Evolutionary conservation across 2,797 vertebrate genomes (phyloP).

Genomic region (Crenichthys baileyi): DNA sequence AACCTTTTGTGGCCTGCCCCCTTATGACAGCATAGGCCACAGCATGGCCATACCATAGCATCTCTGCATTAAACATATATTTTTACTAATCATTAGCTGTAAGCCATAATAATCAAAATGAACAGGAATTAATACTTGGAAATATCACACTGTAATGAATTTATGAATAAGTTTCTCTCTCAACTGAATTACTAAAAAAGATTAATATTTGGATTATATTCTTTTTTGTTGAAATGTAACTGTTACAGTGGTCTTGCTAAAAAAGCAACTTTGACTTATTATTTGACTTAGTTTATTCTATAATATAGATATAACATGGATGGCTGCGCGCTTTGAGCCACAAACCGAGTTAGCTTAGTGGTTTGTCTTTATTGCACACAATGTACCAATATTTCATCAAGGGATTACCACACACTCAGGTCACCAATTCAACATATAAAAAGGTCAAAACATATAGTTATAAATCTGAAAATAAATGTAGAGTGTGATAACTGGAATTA

Average conservation of each 20-base stretch:
- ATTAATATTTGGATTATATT: background rate
- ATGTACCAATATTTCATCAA: background rate
- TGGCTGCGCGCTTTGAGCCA: background rate
- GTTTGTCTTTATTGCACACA: background rate
- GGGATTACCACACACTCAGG: background rate
- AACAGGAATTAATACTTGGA: background rate
- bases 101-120: background rate
- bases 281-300: background rate
- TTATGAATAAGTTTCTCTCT: background rate
- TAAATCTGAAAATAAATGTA: background rate
- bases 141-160: background rate
- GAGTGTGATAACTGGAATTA: background rate
- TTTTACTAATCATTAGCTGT: no score
- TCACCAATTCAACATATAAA: background rate
- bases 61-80: background rate
- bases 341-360: background rate
- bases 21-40: background rate
- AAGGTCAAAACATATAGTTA: background rate
- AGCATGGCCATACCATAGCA: background rate
- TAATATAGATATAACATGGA: background rate
- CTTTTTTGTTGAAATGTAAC: background rate
- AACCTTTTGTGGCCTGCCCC: background rate
- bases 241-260: background rate
- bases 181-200: background rate
- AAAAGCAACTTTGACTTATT: background rate